Base-by-base conservation (phyloP, 2,113 vertebrate genomes). In the Ailuropoda melanoleuca region DNA sequence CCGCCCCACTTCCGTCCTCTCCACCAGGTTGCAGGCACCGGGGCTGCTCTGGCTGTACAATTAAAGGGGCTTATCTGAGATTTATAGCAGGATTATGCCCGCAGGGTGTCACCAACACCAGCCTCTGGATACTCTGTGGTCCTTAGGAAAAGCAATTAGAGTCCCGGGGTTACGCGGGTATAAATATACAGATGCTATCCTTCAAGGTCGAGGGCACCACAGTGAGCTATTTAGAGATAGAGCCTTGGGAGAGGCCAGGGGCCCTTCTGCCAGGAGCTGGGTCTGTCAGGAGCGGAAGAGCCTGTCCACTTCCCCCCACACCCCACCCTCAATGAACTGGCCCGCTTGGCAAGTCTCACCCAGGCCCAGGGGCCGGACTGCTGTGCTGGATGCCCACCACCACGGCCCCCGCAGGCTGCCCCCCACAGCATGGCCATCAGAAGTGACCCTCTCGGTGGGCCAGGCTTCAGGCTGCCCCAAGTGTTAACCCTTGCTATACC, bases 101-200 rank as follows among this genome's bases (percentile, higher is more conserved):
- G 4, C 95, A 74, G 97, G 96, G 94, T 95, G 92, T 94, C 88
- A 83, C 95, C 88, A 23, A 24, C 13, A 6, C 43, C 95, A 64
- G 93, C 95, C 95, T 97, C 95, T 74, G 95, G 95, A 94, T 97
- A 93, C 97, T 64, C 68, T 88, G 90, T 58, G 83, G 85, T 95
- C 95, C 96, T 95, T 80, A 62, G 84, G 95, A 98, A 96, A 98
- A 97, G 96, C 97, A 97, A 95, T 98, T 97, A 96, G 94, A 97
- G 88, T 66, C 86, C 94, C 34, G 4, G 82, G 95, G 96, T 90
- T 96, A 72, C 48, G 60, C 8, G 0, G 72, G 85, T 95, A 97
- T 93, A 97, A 98, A 97, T 95, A 91, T 23, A 92, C 43, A 88
- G 94, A 64, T 0, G 8, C 83, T 77, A 17, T 70, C 55, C 19